Conservation (phyloP, 1,140 invertebrate species). For the Venustaconcha ellipsiformis region DNA sequence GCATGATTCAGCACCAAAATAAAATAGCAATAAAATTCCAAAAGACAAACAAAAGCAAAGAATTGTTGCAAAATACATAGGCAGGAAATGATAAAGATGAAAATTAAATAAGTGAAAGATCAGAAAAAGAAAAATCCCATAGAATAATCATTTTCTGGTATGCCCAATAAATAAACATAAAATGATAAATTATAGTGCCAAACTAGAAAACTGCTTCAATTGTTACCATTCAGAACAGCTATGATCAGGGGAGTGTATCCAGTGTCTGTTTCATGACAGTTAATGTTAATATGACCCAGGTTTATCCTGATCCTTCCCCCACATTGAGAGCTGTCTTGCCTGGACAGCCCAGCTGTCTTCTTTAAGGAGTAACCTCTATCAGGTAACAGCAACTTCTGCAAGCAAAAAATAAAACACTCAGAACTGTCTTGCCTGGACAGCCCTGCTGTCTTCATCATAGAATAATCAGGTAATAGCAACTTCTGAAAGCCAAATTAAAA, state of each 20-base stretch:
- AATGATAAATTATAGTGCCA: background rate
- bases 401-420: too few relatives aligned
- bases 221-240: constrained; percentile 54
- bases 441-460: too few relatives aligned
- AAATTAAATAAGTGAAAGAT: constrained; percentile 1
- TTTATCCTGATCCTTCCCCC: constrained; percentile 40
- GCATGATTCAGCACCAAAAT: too few relatives aligned
- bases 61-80: background rate
- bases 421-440: too few relatives aligned
- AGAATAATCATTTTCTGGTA: background rate
- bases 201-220: background rate
- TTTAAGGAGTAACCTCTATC: too few relatives aligned
- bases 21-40: too few relatives aligned
- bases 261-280: constrained; percentile 47
- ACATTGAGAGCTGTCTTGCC: too few relatives aligned
- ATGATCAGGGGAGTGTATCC: constrained; percentile 58
- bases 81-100: background rate
- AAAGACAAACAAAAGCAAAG: too few relatives aligned
- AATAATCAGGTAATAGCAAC: too few relatives aligned
- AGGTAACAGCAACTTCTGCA: too few relatives aligned
- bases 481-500: too few relatives aligned
- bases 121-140: background rate
- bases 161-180: constrained; percentile 6
- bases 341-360: too few relatives aligned
- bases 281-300: constrained; percentile 51